A percentile compares a stretch with the other conserved stretches of the same genome.
These are phyloP conservation scores for Tyto alba DNA, from an alignment of 2,113 vertebrate species.

Conservation along the genomic window DNA sequence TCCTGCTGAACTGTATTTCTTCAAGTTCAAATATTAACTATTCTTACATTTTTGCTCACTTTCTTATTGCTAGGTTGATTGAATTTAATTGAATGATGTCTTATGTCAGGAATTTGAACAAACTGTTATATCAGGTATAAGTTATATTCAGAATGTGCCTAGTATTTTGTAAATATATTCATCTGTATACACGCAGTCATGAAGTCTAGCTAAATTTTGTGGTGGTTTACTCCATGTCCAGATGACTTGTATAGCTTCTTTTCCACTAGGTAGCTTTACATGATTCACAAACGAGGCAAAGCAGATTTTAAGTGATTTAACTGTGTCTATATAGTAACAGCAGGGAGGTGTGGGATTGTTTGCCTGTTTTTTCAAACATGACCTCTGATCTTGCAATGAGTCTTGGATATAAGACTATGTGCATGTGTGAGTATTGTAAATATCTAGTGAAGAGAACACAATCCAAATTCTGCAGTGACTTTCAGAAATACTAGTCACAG, in stretches of 20 bases:
- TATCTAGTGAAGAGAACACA: background rate
- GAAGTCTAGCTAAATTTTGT: background rate
- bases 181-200: background rate
- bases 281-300: background rate
- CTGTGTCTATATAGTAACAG: background rate
- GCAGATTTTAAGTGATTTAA: background rate
- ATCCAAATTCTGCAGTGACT: background rate
- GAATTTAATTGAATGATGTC: background rate
- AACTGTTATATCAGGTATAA: background rate
- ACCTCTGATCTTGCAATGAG: background rate
- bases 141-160: background rate
- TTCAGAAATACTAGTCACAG: background rate
- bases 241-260: background rate
- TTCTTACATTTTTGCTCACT: background rate
- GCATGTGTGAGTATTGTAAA: background rate
- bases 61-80: background rate
- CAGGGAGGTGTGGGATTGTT: background rate
- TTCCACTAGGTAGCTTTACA: background rate
- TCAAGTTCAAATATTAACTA: background rate
- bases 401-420: background rate
- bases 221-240: background rate
- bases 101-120: background rate
- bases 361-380: background rate
- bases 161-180: background rate
- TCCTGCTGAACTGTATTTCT: background rate